These are phyloP conservation scores for Busseola fusca DNA, from an alignment of 2,888 invertebrate genomes.

Conservation along the genomic window DNA sequence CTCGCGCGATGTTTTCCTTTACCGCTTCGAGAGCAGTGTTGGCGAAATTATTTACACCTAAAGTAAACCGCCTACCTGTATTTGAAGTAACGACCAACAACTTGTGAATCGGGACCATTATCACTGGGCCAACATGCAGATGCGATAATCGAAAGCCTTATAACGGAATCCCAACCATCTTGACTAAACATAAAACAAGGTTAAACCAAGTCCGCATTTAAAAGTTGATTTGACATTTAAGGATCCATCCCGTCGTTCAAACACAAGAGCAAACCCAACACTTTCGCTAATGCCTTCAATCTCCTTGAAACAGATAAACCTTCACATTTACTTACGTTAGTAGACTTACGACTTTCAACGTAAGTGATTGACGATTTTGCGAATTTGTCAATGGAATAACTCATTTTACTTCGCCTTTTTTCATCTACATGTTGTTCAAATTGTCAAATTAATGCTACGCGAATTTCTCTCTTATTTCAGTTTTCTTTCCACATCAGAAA, in stretches of 20 bases:
- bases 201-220: constrained; percentile 38
- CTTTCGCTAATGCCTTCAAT: constrained; percentile 42
- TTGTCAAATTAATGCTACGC: background rate
- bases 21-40: too few relatives aligned
- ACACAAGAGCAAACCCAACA: constrained; percentile 48
- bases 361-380: background rate
- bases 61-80: too few relatives aligned
- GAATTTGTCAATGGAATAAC: background rate
- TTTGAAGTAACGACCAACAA: too few relatives aligned
- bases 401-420: background rate
- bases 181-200: constrained; percentile 13
- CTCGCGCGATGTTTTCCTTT: too few relatives aligned
- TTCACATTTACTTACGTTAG: constrained; percentile 23
- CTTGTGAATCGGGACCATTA: too few relatives aligned
- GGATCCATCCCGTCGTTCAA: constrained; percentile 9
- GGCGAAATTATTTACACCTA: too few relatives aligned
- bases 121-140: too few relatives aligned
- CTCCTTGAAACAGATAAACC: constrained; percentile 43
- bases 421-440: background rate
- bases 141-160: background rate
- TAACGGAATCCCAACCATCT: constrained; percentile 7
- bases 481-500: background rate
- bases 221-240: constrained; percentile 43
- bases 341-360: constrained; percentile 19
- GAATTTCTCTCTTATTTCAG: background rate